Evolutionary conservation across 2,888 invertebrate species (phyloP), one percentile per base, ranked within the genome.

Genomic region (Machimus atricapillus): DNA sequence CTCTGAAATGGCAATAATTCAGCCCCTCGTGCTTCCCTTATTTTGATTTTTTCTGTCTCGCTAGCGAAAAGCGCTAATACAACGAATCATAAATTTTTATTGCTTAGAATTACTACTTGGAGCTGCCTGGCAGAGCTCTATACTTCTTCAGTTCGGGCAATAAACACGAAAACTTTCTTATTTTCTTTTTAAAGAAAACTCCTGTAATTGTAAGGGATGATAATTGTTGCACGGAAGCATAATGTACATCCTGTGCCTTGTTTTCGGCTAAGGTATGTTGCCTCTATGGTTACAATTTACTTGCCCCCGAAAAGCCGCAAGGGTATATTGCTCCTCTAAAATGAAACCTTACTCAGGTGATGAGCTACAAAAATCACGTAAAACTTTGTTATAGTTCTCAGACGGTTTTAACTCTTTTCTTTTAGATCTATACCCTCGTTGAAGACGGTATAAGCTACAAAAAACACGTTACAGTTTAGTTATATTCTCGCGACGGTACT

Each of bases 31-130:
- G 19, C 66, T 66, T 34, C 40, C 43, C 74, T 43, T 85, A 31
- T 37, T 85, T 85, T 85, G 73, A 85, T 85, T 85, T 85, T 74
- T 85, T 37, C 40, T 74, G 27, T 73, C 43, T 74, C 46, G 34
- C 40, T 85, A 43, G n/a, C 34, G 52, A 19, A 52, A 52, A 74
- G 74, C 43, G 66, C 73, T 74, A 31, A 74, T 66, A 66, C 73
- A 74, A 85, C 85, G 85, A 85, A 85, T 85, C 85, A 85, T 85
- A 85, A 85, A 85, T 85, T 85, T 85, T 85, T 85, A 85, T 85
- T 74, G 85, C 85, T 74, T 73, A 74, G 73, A 85, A 85, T 85
- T 85, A 85, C 85, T 85, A 85, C 85, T 74, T 85, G 43, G 85
- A 46, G 85, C 46, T 74, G 73, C 34, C 46, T 85, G 74, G 40